These are phyloP conservation scores for Pollenia labialis DNA, from an alignment of 2,888 invertebrate genomes.

Conservation along the genomic window DNA sequence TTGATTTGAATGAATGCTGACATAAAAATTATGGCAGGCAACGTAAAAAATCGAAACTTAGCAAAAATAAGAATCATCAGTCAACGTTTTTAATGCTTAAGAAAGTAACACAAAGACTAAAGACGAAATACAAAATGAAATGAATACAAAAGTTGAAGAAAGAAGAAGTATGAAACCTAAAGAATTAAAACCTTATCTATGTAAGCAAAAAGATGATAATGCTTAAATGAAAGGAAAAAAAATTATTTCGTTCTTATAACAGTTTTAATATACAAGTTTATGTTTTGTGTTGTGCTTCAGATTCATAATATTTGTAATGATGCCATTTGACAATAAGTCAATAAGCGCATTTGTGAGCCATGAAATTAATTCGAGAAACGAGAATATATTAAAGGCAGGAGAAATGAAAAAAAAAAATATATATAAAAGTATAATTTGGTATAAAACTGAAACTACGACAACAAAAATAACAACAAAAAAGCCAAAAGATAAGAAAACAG, in stretches of 20 bases:
- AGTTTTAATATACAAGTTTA: slow-evolving; percentile 1
- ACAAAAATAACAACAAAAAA: not conserved
- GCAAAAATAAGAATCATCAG: slow-evolving; percentile 65
- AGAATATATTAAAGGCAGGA: not conserved
- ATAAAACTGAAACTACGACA: slow-evolving; percentile 32
- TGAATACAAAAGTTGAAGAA: not conserved
- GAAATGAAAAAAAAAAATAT: not conserved
- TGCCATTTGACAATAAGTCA: slow-evolving; percentile 75
- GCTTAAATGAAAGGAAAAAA: slow-evolving; percentile 17
- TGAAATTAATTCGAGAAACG: slow-evolving; percentile 40
- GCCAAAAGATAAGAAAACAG: not conserved
- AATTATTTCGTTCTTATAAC: not conserved
- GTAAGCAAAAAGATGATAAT: slow-evolving; percentile 44
- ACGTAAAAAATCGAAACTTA: slow-evolving; percentile 7
- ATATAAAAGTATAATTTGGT: slow-evolving; percentile 39
- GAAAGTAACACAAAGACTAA: slow-evolving; percentile 24
- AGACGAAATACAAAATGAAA: slow-evolving; percentile 16
- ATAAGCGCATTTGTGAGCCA: slow-evolving; percentile 71
- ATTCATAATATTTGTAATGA: slow-evolving; percentile 66
- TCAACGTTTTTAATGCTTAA: slow-evolving; percentile 44
- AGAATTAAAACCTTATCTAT: slow-evolving; percentile 63
- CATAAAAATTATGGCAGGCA: slow-evolving; percentile 68
- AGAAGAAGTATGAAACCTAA: slow-evolving; percentile 29
- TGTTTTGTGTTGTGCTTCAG: slow-evolving; percentile 1
- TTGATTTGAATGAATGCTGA: slow-evolving; percentile 74